Percentiles rank a stretch among this genome's conserved stretches.
Conservation (phyloP, 2,888 invertebrate species). For the Dugesia japonica region DNA sequence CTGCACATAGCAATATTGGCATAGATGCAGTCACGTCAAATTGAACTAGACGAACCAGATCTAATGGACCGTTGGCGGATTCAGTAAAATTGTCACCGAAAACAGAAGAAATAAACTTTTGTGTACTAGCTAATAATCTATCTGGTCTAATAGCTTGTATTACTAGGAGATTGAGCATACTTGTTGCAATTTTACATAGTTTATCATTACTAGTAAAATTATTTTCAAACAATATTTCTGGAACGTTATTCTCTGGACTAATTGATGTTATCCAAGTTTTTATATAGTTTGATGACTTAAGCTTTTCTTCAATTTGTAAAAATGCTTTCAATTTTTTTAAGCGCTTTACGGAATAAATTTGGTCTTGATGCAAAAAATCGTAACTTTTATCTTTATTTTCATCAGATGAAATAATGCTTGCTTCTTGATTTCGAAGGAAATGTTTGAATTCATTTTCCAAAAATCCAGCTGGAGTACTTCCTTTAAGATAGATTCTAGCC, state of each 20-base stretch:
- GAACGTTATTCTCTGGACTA: slow-evolving; percentile 71
- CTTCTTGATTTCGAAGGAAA: slow-evolving; percentile 71
- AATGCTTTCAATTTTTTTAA: slow-evolving; percentile 63
- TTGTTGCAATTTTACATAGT: slow-evolving; percentile 42
- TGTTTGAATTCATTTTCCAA: slow-evolving; percentile 73
- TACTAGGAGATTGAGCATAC: slow-evolving; percentile 72
- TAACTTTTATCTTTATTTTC: not conserved
- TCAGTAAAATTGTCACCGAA: slow-evolving; percentile 70
- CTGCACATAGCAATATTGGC: slow-evolving; percentile 30
- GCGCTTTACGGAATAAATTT: slow-evolving; percentile 31
- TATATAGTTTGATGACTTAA: slow-evolving; percentile 54
- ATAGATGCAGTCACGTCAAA: slow-evolving; percentile 56
- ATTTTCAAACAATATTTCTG: slow-evolving; percentile 67
- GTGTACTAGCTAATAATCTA: slow-evolving; percentile 75
- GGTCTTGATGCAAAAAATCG: slow-evolving; percentile 27
- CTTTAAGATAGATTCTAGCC: slow-evolving; percentile 61
- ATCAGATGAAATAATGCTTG: slow-evolving; percentile 53
- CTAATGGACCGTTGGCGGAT: slow-evolving; percentile 70
- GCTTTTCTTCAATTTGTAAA: slow-evolving; percentile 54
- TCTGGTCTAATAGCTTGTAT: slow-evolving; percentile 78
- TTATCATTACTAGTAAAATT: not conserved
- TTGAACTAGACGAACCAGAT: slow-evolving; percentile 72
- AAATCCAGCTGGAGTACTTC: not conserved
- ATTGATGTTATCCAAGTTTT: slow-evolving; percentile 72
- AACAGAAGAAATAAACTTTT: slow-evolving; percentile 65